phyloP scores from a whole-genome alignment of 2,113 vertebrate species.

The Oncorhynchus clarkii region DNA sequence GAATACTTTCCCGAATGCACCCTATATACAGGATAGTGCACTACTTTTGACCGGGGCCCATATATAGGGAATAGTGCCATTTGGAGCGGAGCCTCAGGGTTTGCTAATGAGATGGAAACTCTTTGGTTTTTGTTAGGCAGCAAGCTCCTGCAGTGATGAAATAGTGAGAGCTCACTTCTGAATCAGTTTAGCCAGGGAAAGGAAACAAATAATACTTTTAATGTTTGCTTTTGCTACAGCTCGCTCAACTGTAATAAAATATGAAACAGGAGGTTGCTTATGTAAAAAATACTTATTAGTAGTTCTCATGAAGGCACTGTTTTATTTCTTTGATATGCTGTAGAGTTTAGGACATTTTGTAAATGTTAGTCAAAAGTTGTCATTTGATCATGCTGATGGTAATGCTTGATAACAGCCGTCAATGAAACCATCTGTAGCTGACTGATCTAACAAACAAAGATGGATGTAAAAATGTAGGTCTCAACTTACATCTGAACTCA shows the following conservation, averaged over 20 bases:
- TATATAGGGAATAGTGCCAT: too few relatives aligned
- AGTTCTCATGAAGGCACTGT: not conserved
- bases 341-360: slow-evolving; percentile 27
- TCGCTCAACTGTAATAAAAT: slow-evolving; percentile 4
- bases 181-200: not conserved
- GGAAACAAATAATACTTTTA: slow-evolving; percentile 9
- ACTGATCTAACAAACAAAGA: slow-evolving; percentile 32
- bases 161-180: not conserved
- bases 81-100: not conserved
- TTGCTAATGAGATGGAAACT: slow-evolving; percentile 31
- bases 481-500: not conserved
- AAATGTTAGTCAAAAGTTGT: not conserved
- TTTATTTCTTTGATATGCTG: not conserved
- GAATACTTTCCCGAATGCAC: too few relatives aligned
- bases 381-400: slow-evolving; percentile 6
- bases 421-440: slow-evolving; percentile 16
- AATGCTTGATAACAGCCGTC: slow-evolving; percentile 10
- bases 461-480: slow-evolving; percentile 4
- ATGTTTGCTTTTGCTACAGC: slow-evolving; percentile 1
- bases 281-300: not conserved
- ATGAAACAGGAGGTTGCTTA: slow-evolving; percentile 8
- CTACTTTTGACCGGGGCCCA: too few relatives aligned
- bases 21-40: too few relatives aligned
- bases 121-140: slow-evolving; percentile 10
- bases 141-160: not conserved